phyloP scores from a whole-genome alignment of 2,113 vertebrate species.

The Protomyctophum bolini region DNA sequence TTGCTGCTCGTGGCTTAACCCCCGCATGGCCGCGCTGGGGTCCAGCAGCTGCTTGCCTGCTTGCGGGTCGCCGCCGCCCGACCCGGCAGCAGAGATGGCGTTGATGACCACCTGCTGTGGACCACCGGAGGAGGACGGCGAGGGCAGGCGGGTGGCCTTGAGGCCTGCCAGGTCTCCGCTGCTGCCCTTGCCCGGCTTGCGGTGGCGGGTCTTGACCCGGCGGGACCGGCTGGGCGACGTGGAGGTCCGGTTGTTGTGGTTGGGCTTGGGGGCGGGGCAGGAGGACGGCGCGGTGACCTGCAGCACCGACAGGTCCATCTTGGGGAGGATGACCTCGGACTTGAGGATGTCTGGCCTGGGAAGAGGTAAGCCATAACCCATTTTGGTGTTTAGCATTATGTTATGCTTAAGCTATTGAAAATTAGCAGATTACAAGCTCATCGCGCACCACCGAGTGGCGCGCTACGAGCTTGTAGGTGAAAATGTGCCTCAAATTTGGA shows the following conservation, averaged over 20 bases:
- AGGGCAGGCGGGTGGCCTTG: slow-evolving; percentile 71
- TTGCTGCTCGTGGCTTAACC: slow-evolving; percentile 84
- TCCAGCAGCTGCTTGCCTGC: slow-evolving; percentile 81
- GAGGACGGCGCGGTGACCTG: slow-evolving; percentile 88
- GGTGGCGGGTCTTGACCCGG: slow-evolving; percentile 88
- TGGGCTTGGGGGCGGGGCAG: slow-evolving; percentile 81
- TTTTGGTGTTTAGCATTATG: too few relatives aligned
- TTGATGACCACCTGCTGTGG: too few relatives aligned
- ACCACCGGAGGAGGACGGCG: slow-evolving; percentile 62
- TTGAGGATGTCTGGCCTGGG: slow-evolving; percentile 92
- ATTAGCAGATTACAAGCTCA: too few relatives aligned
- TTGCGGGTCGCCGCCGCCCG: slow-evolving; percentile 43
- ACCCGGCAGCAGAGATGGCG: neutral
- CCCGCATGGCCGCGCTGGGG: slow-evolving; percentile 78
- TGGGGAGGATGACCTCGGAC: slow-evolving; percentile 91
- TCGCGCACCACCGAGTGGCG: too few relatives aligned
- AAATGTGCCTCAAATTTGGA: too few relatives aligned
- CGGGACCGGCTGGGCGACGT: slow-evolving; percentile 89
- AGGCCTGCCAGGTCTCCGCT: slow-evolving; percentile 88
- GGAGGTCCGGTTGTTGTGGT: slow-evolving; percentile 77
- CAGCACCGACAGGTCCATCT: slow-evolving; percentile 88
- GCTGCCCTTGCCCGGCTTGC: slow-evolving; percentile 88
- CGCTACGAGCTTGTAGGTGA: too few relatives aligned
- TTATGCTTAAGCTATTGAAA: too few relatives aligned
- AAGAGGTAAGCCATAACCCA: too few relatives aligned